Percentiles rank a stretch among this genome's conserved stretches.
Conservation (phyloP, 2,888 invertebrate genomes). For the Torymus texanus region DNA sequence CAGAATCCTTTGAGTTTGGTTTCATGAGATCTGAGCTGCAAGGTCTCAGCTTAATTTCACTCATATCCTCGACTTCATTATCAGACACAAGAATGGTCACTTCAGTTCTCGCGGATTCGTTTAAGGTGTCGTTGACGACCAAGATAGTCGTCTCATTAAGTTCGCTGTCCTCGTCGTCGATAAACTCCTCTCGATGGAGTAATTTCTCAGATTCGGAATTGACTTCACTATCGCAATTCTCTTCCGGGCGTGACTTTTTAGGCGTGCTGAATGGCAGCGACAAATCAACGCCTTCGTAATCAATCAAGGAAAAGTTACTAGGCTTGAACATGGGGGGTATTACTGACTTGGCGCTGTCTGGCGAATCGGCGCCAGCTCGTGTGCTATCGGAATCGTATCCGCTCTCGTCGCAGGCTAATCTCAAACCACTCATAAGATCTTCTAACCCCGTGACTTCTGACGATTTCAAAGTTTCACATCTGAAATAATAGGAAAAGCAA, state of each 20-base stretch:
- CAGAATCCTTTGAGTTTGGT: conserved; percentile 9
- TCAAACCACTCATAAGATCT: conserved; percentile 71
- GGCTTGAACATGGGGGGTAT: conserved; percentile 59
- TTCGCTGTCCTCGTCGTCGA: conserved; percentile 9
- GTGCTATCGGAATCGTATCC: conserved; percentile 80
- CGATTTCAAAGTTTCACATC: conserved; percentile 58
- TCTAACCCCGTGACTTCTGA: conserved; percentile 64
- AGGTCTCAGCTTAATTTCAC: conserved; percentile 22
- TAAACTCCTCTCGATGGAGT: not conserved
- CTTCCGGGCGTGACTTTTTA: conserved; percentile 2
- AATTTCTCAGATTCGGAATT: not conserved
- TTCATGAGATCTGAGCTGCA: conserved; percentile 57
- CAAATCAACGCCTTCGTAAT: conserved; percentile 67
- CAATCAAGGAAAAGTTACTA: conserved; percentile 68
- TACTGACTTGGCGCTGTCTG: conserved; percentile 72
- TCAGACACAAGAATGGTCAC: conserved; percentile 62
- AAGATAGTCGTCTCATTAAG: conserved; percentile 16
- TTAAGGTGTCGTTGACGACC: conserved; percentile 28
- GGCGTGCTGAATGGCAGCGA: conserved; percentile 54
- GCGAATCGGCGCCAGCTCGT: conserved; percentile 77
- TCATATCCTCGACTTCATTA: conserved; percentile 58
- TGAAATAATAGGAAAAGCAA: conserved; percentile 46
- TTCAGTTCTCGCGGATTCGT: conserved; percentile 59
- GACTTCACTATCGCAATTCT: not conserved
- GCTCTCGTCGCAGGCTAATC: conserved; percentile 76